phyloP scores from a whole-genome alignment of 2,797 vertebrate species.

The Galaxias olidus region DNA sequence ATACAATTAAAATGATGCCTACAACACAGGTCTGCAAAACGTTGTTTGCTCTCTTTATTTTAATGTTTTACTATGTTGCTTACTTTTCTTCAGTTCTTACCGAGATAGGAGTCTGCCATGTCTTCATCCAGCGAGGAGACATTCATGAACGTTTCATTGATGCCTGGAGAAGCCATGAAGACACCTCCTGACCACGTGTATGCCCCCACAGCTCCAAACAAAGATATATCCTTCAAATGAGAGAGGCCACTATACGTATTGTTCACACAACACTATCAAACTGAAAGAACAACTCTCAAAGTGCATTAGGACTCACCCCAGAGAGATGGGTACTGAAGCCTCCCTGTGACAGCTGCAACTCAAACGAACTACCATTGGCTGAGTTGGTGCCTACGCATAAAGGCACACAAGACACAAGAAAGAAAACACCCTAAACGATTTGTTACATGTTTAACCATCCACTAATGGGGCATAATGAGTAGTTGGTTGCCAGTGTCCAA shows the following conservation, averaged over 20 bases:
- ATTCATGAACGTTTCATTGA: slow-evolving; percentile 39
- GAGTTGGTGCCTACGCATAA: slow-evolving; percentile 29
- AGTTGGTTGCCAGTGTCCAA: no score
- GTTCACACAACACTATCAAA: background rate
- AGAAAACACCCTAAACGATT: background rate
- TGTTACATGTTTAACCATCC: background rate
- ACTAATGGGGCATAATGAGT: no score
- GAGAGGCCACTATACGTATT: slow-evolving; percentile 8
- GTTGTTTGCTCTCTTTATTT: no score
- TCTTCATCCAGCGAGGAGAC: slow-evolving; percentile 30
- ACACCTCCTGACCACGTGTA: slow-evolving; percentile 54
- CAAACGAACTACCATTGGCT: slow-evolving; percentile 41
- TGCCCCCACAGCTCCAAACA: slow-evolving; percentile 48
- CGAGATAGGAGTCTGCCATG: slow-evolving; percentile 47
- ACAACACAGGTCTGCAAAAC: no score
- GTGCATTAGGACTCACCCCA: slow-evolving; percentile 25
- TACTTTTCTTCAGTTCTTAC: slow-evolving; percentile 17
- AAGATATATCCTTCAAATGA: slow-evolving; percentile 26
- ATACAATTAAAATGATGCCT: no score
- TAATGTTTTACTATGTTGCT: background rate
- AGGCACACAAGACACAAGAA: background rate
- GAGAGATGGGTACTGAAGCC: slow-evolving; percentile 45
- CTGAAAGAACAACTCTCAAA: background rate
- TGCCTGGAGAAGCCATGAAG: slow-evolving; percentile 11
- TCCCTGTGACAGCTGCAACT: slow-evolving; percentile 50